These are phyloP conservation scores for chimpanzee (Pan troglodytes) DNA, from an alignment of 2,113 vertebrate genomes.

Conservation along the genomic window NHGRI_mPanTro3-v2.1_pri NC_072413.2:79455501-79456000, in stretches of 20 bases:
- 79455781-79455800: background rate
- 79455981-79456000: too few relatives aligned
- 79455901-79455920: too few relatives aligned
- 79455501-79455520: background rate
- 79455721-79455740: background rate
- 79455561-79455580: background rate
- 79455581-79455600: background rate
- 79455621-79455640: background rate
- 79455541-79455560: background rate
- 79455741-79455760: background rate
- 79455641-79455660: background rate
- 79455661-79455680: background rate
- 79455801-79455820: too few relatives aligned
- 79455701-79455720: background rate
- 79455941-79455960: too few relatives aligned
- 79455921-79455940: too few relatives aligned
- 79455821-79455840: too few relatives aligned
- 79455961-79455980: too few relatives aligned
- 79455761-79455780: background rate
- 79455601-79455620: background rate
- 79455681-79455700: background rate
- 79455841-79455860: too few relatives aligned
- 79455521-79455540: constrained; percentile 24
- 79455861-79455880: too few relatives aligned
- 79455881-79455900: too few relatives aligned